Base-by-base conservation (phyloP, 2,888 invertebrate species). In the Automeris io region DNA sequence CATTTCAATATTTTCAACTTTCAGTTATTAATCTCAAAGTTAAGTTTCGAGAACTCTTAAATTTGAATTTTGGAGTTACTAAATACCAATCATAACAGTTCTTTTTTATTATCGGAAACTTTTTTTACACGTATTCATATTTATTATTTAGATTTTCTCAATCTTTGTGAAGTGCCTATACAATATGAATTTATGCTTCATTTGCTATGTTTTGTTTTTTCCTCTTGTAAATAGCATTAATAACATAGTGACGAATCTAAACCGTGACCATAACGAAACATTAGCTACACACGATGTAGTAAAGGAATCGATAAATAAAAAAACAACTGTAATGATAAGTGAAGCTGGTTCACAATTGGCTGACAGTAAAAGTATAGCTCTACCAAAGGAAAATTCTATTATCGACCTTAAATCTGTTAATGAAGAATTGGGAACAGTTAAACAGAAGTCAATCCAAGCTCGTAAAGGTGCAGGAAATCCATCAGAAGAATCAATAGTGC, bases 321-420 rank as follows among this genome's bases (percentile, higher is more conserved):
- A 52, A 49, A 54, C 54, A 3, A 65, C 63, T 22, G 51, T 56
- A 31, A 43, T 75, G 25, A 37, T 54, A 8, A 72, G 66, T 46
- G 81, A 79, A 64, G 80, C 75, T 43, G 81, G 76, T 33, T 47
- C 60, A 7, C 37, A 72, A 39, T 42, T 63, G 40, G 45, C 68
- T 23, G 65, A 62, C 35, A 44, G 52, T 29, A 49, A 59, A 25
- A 40, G 55, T 35, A 43, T 62, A 25, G 55, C 61, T 24, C 54
- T 69, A 41, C 48, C 66, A 4, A 70, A 68, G 37, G 61, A 61
- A 40, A 69, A 65, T 41, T 51, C 56, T 24, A 53, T 57, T 4
- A 48, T 40, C 47, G 35, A 45, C 37, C 51, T 66, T 18, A 43
- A 69, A 25, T 61, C 44, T 39, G 47, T 69, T 45, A 66, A 70